Evolutionary conservation across 2,888 invertebrate species (phyloP), one percentile per base, ranked within the genome.

Genomic region (Melipona bicolor): DNA sequence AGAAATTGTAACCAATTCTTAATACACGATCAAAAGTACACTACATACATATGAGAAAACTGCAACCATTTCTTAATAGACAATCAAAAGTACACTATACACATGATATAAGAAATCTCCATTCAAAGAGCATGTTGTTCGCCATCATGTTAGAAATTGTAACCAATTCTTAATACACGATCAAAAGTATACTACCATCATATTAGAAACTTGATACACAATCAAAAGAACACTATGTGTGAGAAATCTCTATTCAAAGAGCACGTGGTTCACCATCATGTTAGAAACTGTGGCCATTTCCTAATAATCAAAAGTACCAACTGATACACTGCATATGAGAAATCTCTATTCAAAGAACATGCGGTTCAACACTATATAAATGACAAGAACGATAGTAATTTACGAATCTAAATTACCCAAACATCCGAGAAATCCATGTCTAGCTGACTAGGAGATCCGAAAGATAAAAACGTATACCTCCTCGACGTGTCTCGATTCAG

Each of bases 401-500:
- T n/a, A 56, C 15, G n/a, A n/a, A 3, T n/a, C 3, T 13, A 59
- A 5, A 15, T 59, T 59, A 24, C n/a, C 24, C n/a, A 15, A n/a
- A 15, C 13, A 15, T 24, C 13, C 56, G 56, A 15, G 13, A 59
- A 59, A 24, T n/a, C 27, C 61, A 32, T 17, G 32, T 52, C 9
- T 27, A 19, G 11, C 9, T 9, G 27, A 27, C 4, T 17, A 19
- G 11, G 5, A 19, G 21, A 3, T 27, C 27, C 21, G 5, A 64
- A 32, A 21, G 15, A 15, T 1, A 24, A 71, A 19, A 15, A 43
- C 19, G 17, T 49, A 21, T 65, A 27, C 24, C 87, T 87, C 84
- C 87, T 87, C 32, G 75, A 80, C 61, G 73, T 32, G 36, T 72
- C 52, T 78, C 50, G 61, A 71, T 19, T 81, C 75, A 74, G 61